Conservation (phyloP, 2,888 invertebrate genomes). For the Ferdinandea cuprea region DNA sequence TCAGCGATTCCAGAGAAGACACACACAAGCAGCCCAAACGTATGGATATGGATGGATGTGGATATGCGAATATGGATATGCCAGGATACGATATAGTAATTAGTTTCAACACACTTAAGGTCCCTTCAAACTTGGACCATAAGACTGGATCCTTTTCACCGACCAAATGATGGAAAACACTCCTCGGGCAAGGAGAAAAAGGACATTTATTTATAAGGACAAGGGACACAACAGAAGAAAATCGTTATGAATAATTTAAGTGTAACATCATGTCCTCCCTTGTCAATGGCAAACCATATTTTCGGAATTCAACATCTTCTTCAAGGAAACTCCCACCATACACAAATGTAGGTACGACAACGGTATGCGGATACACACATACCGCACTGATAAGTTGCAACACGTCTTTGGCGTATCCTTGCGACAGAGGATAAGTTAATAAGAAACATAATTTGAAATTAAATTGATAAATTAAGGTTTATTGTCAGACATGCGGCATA, state of each 20-base stretch:
- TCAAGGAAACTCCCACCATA: conserved; percentile 34
- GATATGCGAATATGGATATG: too few species aligned
- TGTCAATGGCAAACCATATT: conserved; percentile 66
- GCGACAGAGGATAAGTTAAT: conserved; percentile 64
- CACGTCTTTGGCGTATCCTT: conserved; percentile 70
- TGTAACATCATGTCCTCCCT: conserved; percentile 68
- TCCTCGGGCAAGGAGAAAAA: conserved; percentile 8
- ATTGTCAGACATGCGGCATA: conserved; percentile 72
- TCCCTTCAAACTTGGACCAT: conserved; percentile 11
- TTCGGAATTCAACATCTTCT: conserved; percentile 47
- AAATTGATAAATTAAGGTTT: conserved; percentile 79
- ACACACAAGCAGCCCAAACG: not conserved
- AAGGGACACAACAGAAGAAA: conserved; percentile 60
- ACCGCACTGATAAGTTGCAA: conserved; percentile 43
- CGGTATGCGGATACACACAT: not conserved
- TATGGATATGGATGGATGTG: too few species aligned
- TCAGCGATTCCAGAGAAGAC: conserved; percentile 80
- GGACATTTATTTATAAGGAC: conserved; percentile 66
- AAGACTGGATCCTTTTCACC: conserved; percentile 39
- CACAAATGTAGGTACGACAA: too few species aligned
- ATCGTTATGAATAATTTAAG: conserved; percentile 75
- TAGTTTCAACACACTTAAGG: conserved; percentile 53
- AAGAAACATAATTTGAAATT: conserved; percentile 74
- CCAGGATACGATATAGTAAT: conserved; percentile 48
- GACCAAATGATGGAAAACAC: conserved; percentile 50